phyloP scores from a whole-genome alignment of 1,140 invertebrate genomes.

The Macrobrachium nipponense region DNA sequence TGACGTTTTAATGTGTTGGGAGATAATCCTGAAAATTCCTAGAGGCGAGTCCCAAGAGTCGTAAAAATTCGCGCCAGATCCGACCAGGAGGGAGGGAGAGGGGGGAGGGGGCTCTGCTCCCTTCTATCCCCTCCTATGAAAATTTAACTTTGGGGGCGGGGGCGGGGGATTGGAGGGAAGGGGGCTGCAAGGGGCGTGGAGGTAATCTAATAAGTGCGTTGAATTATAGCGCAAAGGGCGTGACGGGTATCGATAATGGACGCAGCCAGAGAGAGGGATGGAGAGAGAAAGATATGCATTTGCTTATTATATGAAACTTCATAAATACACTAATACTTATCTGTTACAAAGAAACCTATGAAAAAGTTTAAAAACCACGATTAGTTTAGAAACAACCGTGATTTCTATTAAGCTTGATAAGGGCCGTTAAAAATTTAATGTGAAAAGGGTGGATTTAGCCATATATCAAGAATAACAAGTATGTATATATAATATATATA shows the following conservation, averaged over 20 bases:
- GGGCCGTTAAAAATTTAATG: too few relatives aligned
- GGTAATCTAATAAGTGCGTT: neutral
- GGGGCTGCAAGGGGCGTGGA: neutral
- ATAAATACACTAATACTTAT: neutral
- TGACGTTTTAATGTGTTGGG: conserved; percentile 26
- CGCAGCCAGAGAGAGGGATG: neutral
- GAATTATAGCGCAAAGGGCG: neutral
- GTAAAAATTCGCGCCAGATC: conserved; percentile 11
- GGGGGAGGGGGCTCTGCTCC: neutral
- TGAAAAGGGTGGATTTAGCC: too few relatives aligned
- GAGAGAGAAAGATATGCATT: neutral
- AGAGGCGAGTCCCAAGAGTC: neutral
- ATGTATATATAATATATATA: too few relatives aligned
- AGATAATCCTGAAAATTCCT: conserved; percentile 30
- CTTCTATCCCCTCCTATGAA: neutral
- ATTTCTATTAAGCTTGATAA: too few relatives aligned
- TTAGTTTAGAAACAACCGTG: too few relatives aligned
- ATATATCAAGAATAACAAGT: too few relatives aligned
- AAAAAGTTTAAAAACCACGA: too few relatives aligned
- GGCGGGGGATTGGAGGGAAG: neutral
- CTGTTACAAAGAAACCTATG: too few relatives aligned
- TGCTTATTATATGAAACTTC: neutral
- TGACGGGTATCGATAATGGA: neutral
- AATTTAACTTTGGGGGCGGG: neutral
- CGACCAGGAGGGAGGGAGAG: too few relatives aligned